phyloP scores from a whole-genome alignment of 2,888 invertebrate species.

The Anoncus sp. region DNA sequence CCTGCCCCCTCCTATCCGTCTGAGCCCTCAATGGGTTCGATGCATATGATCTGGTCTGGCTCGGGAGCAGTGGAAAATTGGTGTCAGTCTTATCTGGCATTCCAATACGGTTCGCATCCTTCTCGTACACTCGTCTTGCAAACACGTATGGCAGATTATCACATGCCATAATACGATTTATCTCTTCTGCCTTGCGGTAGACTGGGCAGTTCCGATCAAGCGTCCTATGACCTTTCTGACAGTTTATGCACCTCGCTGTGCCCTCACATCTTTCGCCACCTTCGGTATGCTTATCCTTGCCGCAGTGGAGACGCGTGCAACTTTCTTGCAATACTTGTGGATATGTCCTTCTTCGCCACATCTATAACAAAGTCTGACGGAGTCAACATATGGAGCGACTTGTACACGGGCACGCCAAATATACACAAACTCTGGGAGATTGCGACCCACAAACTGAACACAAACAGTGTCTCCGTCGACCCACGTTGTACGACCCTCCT shows the following conservation, averaged over 20 bases:
- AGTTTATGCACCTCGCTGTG: conserved; percentile 35
- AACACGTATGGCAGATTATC: conserved; percentile 36
- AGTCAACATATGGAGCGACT: conserved; percentile 4
- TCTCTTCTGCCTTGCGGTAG: conserved; percentile 7
- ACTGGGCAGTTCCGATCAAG: conserved; percentile 21
- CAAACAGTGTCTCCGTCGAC: conserved; percentile 11
- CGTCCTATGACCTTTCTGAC: conserved; percentile 14
- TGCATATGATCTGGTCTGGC: too few species aligned
- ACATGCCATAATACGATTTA: conserved; percentile 43
- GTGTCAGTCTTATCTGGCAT: too few species aligned
- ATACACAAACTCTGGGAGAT: not conserved
- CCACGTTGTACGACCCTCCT: conserved; percentile 1
- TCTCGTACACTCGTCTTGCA: conserved; percentile 19
- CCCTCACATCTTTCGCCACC: not conserved
- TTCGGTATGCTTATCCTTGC: not conserved
- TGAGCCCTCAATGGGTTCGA: too few species aligned
- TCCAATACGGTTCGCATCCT: too few species aligned
- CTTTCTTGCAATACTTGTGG: not conserved
- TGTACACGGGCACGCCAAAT: conserved; percentile 1
- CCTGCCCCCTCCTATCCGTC: too few species aligned
- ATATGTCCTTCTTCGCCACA: conserved; percentile 2
- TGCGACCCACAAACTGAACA: not conserved
- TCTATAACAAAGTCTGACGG: conserved; percentile 1
- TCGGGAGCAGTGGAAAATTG: too few species aligned
- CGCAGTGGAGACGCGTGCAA: conserved; percentile 1